Percentiles rank a stretch among this genome's conserved stretches.
These are phyloP conservation scores for Chascanopsetta lugubris DNA, from an alignment of 2,113 vertebrate species.

Conservation along the genomic window DNA sequence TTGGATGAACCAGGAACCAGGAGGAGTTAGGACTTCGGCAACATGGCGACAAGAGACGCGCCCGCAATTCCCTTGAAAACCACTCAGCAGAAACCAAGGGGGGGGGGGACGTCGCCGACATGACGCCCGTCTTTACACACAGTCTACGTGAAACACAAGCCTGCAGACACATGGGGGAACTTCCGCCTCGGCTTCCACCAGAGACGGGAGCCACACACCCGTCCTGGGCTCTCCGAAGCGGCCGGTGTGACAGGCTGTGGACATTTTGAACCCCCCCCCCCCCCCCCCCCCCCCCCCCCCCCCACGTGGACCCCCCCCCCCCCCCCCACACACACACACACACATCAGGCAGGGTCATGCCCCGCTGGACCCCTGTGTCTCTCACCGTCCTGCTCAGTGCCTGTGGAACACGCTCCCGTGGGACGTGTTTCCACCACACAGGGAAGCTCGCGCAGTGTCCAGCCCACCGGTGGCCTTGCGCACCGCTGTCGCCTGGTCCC, in stretches of 20 bases:
- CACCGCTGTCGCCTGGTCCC: conserved; percentile 1
- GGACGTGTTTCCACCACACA: conserved; percentile 64
- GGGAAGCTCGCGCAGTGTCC: conserved; percentile 49
- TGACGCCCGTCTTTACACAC: no score
- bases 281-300: no score
- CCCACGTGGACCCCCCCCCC: no score
- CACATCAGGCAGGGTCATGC: conserved; percentile 69
- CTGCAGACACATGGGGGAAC: not conserved
- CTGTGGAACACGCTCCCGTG: conserved; percentile 24
- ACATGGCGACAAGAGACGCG: no score
- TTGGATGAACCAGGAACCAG: no score
- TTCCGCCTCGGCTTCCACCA: conserved; percentile 12
- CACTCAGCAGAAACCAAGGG: no score
- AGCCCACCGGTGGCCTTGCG: conserved; percentile 12
- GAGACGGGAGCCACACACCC: conserved; percentile 11
- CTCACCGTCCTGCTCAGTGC: conserved; percentile 48
- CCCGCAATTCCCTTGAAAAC: no score
- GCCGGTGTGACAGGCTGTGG: conserved; percentile 58
- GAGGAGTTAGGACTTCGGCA: no score
- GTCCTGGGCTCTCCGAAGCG: conserved; percentile 25
- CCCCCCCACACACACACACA: conserved; percentile 61
- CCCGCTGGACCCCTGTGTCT: conserved; percentile 59
- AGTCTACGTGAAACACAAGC: no score
- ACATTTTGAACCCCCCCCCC: no score
- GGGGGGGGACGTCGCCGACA: no score